Conservation (phyloP, 2,797 vertebrate species). For the Gephyroberyx darwinii region DNA sequence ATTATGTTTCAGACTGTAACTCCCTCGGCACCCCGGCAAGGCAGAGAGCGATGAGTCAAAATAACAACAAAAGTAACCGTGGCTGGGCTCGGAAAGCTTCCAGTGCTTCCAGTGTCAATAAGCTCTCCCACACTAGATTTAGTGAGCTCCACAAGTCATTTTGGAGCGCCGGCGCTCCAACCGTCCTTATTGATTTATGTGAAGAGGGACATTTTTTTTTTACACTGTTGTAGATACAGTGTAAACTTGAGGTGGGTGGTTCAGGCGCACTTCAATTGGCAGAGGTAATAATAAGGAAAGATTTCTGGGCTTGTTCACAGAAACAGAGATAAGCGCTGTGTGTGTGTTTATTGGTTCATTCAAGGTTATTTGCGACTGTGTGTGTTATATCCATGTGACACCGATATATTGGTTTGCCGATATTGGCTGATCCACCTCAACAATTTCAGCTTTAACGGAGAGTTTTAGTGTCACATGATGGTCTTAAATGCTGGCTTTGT, state of each 20-base stretch:
- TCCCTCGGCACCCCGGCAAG: conserved; percentile 21
- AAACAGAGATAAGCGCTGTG: not conserved
- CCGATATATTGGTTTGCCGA: no score
- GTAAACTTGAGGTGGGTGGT: conserved; percentile 15
- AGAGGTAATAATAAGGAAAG: conserved; percentile 13
- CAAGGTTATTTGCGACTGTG: not conserved
- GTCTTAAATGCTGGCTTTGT: no score
- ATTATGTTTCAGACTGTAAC: conserved; percentile 21
- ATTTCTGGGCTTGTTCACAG: conserved; percentile 1
- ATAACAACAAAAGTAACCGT: conserved; percentile 40
- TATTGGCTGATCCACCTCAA: no score
- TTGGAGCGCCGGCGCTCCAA: conserved; percentile 23
- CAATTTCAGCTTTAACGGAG: no score
- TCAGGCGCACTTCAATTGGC: conserved; percentile 19
- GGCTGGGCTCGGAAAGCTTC: conserved; percentile 34
- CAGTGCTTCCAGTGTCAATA: conserved; percentile 43
- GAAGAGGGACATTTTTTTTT: conserved; percentile 22
- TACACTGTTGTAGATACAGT: conserved; percentile 11
- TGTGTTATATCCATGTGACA: no score
- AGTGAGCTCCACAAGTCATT: conserved; percentile 40
- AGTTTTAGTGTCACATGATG: no score
- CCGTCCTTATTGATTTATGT: conserved; percentile 56
- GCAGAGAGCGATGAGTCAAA: conserved; percentile 43
- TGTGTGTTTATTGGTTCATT: not conserved
- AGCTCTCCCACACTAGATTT: conserved; percentile 48